These are phyloP conservation scores for Scaptomyza cyrtandrae DNA, from an alignment of 2,888 invertebrate genomes.

Conservation along the genomic window DNA sequence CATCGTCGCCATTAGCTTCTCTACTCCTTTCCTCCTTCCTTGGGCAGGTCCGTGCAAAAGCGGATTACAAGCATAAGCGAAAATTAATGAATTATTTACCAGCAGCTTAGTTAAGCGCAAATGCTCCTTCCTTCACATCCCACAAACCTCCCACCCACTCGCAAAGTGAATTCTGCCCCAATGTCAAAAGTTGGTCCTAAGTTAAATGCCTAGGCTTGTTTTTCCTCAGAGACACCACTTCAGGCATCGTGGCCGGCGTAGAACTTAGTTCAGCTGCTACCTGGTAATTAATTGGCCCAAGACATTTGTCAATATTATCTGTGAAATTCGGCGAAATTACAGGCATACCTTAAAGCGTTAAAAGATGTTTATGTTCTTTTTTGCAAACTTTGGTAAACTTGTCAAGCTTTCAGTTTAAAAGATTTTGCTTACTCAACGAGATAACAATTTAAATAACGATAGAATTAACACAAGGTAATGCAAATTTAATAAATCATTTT, in stretches of 20 bases:
- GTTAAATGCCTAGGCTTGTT: constrained; percentile 51
- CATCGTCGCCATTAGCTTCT: constrained; percentile 48
- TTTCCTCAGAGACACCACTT: constrained; percentile 12
- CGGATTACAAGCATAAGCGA: constrained; percentile 81
- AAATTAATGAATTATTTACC: constrained; percentile 82
- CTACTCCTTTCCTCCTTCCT: constrained; percentile 7
- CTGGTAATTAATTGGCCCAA: constrained; percentile 66
- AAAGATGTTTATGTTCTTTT: too few species aligned
- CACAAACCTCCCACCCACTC: constrained; percentile 3
- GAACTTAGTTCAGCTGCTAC: constrained; percentile 47
- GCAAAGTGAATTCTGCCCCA: constrained; percentile 14
- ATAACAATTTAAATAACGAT: too few species aligned
- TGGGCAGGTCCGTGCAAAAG: constrained; percentile 59
- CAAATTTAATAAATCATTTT: too few species aligned
- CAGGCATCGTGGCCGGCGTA: not conserved
- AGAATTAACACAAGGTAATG: too few species aligned
- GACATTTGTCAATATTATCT: constrained; percentile 72
- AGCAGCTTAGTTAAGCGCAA: constrained; percentile 74
- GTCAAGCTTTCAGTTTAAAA: constrained; percentile 43
- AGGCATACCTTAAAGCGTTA: constrained; percentile 23
- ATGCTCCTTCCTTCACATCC: constrained; percentile 8
- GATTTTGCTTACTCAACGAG: constrained; percentile 14
- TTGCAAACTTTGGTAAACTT: constrained; percentile 36
- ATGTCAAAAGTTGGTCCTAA: constrained; percentile 62
- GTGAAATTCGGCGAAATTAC: constrained; percentile 33